phyloP scores from a whole-genome alignment of 2,888 invertebrate species.

The Watsonalla cultraria region DNA sequence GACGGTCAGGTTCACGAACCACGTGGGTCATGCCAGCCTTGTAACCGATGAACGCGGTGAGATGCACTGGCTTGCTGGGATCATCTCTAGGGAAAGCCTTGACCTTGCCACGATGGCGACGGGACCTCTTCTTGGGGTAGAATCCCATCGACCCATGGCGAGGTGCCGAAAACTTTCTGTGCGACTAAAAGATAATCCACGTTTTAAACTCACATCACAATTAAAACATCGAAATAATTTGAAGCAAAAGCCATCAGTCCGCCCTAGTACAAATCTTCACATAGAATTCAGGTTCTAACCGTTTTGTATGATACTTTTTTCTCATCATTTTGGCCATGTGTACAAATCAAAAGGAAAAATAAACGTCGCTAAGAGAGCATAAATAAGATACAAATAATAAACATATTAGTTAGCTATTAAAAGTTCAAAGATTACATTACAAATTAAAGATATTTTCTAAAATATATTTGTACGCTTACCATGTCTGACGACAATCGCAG shows the following conservation, averaged over 20 bases:
- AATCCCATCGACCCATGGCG: constrained; percentile 99
- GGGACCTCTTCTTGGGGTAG: constrained; percentile 98
- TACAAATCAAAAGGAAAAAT: constrained; percentile 4
- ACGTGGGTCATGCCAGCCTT: constrained; percentile 99
- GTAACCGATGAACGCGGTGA: constrained; percentile 98
- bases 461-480: constrained; percentile 39
- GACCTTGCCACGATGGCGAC: constrained; percentile 98
- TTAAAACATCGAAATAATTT: not conserved
- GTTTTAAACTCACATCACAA: not conserved
- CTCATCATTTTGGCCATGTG: constrained; percentile 80
- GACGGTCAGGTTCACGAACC: constrained; percentile 98
- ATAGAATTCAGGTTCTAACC: constrained; percentile 83
- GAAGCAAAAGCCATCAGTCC: constrained; percentile 77
- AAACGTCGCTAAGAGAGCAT: not conserved
- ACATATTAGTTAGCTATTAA: not conserved
- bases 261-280: constrained; percentile 87
- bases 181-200: constrained; percentile 86
- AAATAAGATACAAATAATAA: not conserved
- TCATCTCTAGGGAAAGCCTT: constrained; percentile 99
- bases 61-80: constrained; percentile 95
- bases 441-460: constrained; percentile 6
- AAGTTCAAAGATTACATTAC: constrained; percentile 10
- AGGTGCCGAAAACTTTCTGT: constrained; percentile 99
- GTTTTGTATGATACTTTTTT: constrained; percentile 78
- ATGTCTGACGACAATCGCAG: constrained; percentile 59